Conservation (phyloP, 2,797 vertebrate species). For the Tiaroga cobitis region DNA sequence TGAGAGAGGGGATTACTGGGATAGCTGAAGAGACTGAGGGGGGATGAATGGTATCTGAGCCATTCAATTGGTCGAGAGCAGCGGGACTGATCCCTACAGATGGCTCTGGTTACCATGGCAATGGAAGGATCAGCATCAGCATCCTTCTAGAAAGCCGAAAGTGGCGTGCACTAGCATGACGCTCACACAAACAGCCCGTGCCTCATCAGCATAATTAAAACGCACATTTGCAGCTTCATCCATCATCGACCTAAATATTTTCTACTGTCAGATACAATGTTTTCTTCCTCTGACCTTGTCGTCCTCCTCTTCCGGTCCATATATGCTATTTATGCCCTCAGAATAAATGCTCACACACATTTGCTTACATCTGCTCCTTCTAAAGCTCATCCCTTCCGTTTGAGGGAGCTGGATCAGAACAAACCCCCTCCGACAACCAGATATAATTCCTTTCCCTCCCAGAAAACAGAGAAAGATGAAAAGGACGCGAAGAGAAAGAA, state of each 20-base stretch:
- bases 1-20: conserved; percentile 52
- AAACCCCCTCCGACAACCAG: conserved; percentile 20
- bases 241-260: not conserved
- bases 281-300: conserved; percentile 10
- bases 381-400: conserved; percentile 2
- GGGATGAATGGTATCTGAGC: conserved; percentile 49
- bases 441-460: conserved; percentile 11
- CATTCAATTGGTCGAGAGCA: conserved; percentile 67
- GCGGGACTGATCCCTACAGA: conserved; percentile 75
- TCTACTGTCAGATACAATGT: not conserved
- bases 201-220: conserved; percentile 42
- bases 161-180: not conserved
- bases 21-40: conserved; percentile 33
- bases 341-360: not conserved
- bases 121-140: conserved; percentile 71
- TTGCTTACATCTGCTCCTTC: not conserved
- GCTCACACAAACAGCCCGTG: conserved; percentile 13
- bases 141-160: conserved; percentile 51
- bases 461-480: not conserved
- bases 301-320: not conserved
- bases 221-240: not conserved
- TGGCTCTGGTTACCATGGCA: conserved; percentile 72
- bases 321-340: not conserved
- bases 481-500: not conserved
- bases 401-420: not conserved